These are phyloP conservation scores for Phoxinus phoxinus DNA, from an alignment of 2,113 vertebrate species.

Conservation along the genomic window DNA sequence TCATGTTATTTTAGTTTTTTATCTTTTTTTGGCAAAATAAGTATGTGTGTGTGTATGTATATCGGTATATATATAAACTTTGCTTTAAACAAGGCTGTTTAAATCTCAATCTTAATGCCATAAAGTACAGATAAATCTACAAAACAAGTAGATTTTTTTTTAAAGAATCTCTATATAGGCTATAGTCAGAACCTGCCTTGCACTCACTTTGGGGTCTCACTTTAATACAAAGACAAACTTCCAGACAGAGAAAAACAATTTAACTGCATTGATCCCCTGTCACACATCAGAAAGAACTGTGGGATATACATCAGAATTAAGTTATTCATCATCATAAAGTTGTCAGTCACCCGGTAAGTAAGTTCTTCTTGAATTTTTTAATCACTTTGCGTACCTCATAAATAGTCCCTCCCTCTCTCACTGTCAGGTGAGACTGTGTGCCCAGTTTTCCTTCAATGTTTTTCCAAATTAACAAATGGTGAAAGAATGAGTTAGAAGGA, in stretches of 20 bases:
- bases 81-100: background rate
- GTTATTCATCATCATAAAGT: constrained; percentile 26
- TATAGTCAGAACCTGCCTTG: background rate
- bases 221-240: background rate
- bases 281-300: background rate
- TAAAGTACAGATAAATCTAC: background rate
- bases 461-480: constrained; percentile 13
- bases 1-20: no score
- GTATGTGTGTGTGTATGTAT: no score
- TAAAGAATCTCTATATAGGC: background rate
- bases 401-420: constrained; percentile 25
- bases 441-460: constrained; percentile 15
- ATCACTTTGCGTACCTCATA: constrained; percentile 35
- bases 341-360: constrained; percentile 14
- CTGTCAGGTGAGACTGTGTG: constrained; percentile 19
- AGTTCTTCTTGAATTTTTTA: constrained; percentile 42
- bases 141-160: no score
- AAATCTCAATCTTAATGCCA: background rate
- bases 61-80: no score
- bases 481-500: background rate
- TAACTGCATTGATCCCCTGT: constrained; percentile 16
- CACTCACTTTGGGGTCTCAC: no score
- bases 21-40: no score
- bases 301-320: constrained; percentile 31
- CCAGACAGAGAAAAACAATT: background rate